A percentile compares a stretch with the other conserved stretches of the same genome.
These are phyloP conservation scores for Pygoscelis antarcticus DNA, from an alignment of 2,113 vertebrate genomes.

Conservation along the genomic window DNA sequence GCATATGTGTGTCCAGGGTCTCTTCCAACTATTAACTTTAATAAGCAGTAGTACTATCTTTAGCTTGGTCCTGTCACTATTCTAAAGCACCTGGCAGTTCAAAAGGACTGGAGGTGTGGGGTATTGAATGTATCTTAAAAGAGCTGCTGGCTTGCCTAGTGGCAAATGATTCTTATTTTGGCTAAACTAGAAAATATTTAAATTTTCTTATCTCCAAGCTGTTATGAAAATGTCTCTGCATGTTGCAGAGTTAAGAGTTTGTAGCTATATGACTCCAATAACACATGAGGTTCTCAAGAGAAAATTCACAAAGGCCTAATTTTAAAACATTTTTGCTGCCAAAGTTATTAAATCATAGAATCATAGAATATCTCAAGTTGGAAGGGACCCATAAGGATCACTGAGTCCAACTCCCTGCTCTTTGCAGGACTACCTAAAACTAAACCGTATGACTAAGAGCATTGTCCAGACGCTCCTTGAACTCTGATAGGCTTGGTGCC, in stretches of 20 bases:
- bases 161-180: background rate
- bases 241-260: background rate
- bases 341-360: background rate
- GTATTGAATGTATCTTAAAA: background rate
- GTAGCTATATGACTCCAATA: background rate
- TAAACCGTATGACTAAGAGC: background rate
- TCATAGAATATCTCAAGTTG: background rate
- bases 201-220: background rate
- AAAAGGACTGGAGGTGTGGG: background rate
- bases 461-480: background rate
- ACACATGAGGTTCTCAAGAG: background rate
- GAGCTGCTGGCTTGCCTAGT: background rate
- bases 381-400: background rate
- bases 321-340: background rate
- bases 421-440: background rate
- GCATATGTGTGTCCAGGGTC: background rate
- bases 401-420: background rate
- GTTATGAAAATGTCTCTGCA: background rate
- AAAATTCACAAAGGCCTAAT: constrained; percentile 2
- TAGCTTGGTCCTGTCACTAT: background rate
- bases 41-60: background rate
- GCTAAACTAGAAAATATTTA: background rate
- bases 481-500: background rate
- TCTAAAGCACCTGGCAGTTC: background rate
- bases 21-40: background rate